A percentile compares a stretch with the other conserved stretches of the same genome.
Conservation (phyloP, 2,113 vertebrate species). For the Aptenodytes forsteri region DNA sequence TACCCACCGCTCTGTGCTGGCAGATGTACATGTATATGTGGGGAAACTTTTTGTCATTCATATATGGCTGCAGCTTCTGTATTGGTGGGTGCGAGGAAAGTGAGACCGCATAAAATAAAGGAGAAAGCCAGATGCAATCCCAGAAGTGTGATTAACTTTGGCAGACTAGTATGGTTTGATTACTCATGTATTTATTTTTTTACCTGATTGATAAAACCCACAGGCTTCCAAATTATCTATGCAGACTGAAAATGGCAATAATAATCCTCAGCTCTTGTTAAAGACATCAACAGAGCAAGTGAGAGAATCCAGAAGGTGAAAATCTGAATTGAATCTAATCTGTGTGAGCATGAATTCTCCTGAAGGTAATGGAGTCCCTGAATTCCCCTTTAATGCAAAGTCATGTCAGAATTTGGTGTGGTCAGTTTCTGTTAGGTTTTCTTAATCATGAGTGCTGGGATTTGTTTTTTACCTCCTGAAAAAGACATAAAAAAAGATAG, state of each 20-base stretch:
- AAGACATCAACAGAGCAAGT: neutral
- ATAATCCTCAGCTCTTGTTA: neutral
- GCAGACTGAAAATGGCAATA: neutral
- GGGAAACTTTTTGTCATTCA: neutral
- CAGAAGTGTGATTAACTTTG: neutral
- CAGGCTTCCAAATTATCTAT: neutral
- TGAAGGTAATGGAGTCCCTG: neutral
- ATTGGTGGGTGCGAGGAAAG: neutral
- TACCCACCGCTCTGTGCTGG: neutral
- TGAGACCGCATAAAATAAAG: neutral
- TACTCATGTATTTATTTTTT: neutral
- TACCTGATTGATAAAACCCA: neutral
- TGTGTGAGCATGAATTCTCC: neutral
- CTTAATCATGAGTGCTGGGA: neutral
- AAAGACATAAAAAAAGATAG: neutral
- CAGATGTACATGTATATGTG: fast-evolving
- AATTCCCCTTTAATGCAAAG: neutral
- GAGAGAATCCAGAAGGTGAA: neutral
- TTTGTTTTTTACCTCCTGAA: neutral
- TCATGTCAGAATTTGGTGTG: neutral
- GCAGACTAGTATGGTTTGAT: neutral
- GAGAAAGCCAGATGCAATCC: neutral
- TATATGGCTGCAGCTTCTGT: neutral
- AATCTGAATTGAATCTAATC: neutral
- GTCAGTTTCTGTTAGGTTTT: neutral